Conservation (phyloP, 2,113 vertebrate species). For the Apodemus speciosus region DNA sequence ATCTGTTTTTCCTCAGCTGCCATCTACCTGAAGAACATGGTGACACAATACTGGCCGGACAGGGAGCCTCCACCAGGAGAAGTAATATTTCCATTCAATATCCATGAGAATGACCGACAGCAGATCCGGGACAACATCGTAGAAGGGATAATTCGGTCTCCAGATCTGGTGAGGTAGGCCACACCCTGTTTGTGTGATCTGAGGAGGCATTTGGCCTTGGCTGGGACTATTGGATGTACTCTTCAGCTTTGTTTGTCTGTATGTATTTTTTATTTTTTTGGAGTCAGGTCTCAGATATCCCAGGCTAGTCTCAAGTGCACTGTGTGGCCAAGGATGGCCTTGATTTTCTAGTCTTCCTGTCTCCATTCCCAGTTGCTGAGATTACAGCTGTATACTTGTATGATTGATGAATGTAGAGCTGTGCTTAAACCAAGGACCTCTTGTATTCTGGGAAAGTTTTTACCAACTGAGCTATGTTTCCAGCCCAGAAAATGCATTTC, state of each 20-base stretch:
- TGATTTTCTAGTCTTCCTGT: not conserved
- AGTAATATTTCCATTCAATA: constrained; percentile 95
- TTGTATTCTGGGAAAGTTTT: not conserved
- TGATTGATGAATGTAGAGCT: not conserved
- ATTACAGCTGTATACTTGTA: not conserved
- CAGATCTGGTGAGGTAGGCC: constrained; percentile 94
- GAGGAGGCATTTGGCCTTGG: not conserved
- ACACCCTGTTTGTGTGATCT: not conserved
- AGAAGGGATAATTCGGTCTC: constrained; percentile 96
- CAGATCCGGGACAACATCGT: constrained; percentile 97
- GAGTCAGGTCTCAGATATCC: not conserved
- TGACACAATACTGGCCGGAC: constrained; percentile 98
- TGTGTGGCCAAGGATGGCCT: not conserved
- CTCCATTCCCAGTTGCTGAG: not conserved
- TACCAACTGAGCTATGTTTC: not conserved
- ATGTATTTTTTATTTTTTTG: not conserved
- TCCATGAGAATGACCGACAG: constrained; percentile 97
- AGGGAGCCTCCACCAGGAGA: constrained; percentile 93
- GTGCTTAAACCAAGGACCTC: not conserved
- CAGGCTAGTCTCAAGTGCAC: not conserved
- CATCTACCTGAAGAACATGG: constrained; percentile 99
- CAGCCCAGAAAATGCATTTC: not conserved
- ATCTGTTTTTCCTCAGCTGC: constrained; percentile 87
- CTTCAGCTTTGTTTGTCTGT: not conserved
- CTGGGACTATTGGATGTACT: not conserved